Conservation (phyloP, 1,140 invertebrate genomes). For the Papilio glaucus region DNA sequence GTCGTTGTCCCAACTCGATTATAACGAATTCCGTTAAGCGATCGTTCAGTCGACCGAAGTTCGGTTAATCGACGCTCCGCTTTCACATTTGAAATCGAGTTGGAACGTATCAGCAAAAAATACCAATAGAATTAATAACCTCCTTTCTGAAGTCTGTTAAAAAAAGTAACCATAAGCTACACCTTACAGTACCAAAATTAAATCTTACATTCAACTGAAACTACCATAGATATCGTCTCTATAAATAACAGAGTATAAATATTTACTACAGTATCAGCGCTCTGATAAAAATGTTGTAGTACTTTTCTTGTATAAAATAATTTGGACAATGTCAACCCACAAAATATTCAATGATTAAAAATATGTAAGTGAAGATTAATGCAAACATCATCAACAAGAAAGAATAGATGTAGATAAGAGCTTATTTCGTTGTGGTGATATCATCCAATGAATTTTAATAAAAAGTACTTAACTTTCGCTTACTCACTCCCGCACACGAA, state of each 20-base stretch:
- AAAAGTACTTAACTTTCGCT: too few species aligned
- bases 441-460: too few species aligned
- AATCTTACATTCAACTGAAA: neutral
- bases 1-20: too few species aligned
- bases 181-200: neutral
- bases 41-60: too few species aligned
- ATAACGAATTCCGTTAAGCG: too few species aligned
- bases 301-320: conserved; percentile 1
- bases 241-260: neutral
- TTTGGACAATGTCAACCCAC: neutral
- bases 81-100: too few species aligned
- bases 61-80: too few species aligned
- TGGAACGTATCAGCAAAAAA: too few species aligned
- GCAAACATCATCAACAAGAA: neutral
- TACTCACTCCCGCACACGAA: too few species aligned
- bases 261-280: neutral
- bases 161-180: too few species aligned
- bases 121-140: too few species aligned
- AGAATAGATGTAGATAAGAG: neutral
- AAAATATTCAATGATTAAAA: neutral
- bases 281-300: neutral
- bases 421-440: neutral
- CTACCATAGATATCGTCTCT: neutral
- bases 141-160: too few species aligned
- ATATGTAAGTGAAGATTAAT: neutral